A percentile compares a stretch with the other conserved stretches of the same genome.
Evolutionary conservation across 1,140 invertebrate genomes (phyloP).

Genomic region (Megalopta genalis): DNA sequence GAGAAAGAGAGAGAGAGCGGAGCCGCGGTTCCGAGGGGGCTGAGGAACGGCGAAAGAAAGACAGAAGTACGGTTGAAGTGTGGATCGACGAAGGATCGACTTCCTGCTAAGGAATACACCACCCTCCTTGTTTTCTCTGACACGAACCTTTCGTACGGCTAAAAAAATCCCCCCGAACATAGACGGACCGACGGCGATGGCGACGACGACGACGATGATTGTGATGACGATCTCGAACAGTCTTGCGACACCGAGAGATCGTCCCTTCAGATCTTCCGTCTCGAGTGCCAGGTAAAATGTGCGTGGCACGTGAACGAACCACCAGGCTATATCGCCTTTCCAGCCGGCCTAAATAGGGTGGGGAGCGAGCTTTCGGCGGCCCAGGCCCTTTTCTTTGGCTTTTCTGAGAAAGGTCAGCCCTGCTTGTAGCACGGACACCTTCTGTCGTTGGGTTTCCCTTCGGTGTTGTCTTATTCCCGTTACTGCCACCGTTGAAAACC

Average conservation of each 20-base stretch:
- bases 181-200: neutral
- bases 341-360: neutral
- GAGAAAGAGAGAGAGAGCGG: neutral
- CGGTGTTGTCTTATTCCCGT: neutral
- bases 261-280: constrained; percentile 32
- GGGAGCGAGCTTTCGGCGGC: neutral
- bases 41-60: constrained; percentile 13
- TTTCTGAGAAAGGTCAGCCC: constrained; percentile 26
- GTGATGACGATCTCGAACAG: constrained; percentile 9
- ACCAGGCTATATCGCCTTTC: constrained; percentile 48
- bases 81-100: constrained; percentile 45
- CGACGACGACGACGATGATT: neutral
- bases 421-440: neutral
- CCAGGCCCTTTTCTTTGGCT: constrained; percentile 18
- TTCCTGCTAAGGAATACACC: constrained; percentile 41
- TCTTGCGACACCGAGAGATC: constrained; percentile 46
- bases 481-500: neutral
- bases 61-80: constrained; percentile 15
- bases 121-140: constrained; percentile 30
- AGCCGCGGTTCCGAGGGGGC: neutral
- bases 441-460: constrained; percentile 10
- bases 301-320: constrained; percentile 47
- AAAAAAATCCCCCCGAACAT: constrained; percentile 11
- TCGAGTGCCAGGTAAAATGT: constrained; percentile 48
- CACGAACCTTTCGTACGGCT: neutral